phyloP scores from a whole-genome alignment of 1,140 invertebrate species.

The Cherax quadricarinatus region DNA sequence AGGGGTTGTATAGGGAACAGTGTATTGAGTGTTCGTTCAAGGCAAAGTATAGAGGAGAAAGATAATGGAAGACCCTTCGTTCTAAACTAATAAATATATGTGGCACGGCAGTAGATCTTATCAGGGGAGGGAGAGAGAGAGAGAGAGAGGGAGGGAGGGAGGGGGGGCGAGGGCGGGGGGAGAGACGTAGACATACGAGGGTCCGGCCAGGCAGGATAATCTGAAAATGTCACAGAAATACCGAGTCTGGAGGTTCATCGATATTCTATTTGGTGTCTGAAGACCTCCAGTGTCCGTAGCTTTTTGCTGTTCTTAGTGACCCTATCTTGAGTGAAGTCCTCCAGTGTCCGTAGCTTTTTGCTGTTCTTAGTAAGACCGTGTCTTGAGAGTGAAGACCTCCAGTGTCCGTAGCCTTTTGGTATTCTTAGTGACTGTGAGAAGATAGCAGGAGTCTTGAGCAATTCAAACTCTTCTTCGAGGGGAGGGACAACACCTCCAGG shows the following conservation, averaged over 20 bases:
- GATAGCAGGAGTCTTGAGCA: no score
- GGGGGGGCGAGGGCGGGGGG: no score
- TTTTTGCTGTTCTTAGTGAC: background rate
- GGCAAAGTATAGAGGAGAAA: background rate
- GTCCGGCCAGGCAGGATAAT: no score
- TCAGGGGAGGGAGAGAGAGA: background rate
- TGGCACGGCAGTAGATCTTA: background rate
- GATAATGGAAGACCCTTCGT: no score
- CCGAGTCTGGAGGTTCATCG: background rate
- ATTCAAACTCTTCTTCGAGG: background rate
- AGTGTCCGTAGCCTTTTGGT: no score
- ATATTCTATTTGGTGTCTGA: background rate
- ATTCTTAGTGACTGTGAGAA: no score
- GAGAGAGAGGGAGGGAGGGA: constrained; percentile 20
- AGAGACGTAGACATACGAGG: background rate
- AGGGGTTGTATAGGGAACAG: no score
- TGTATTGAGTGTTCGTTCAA: background rate
- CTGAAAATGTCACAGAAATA: background rate
- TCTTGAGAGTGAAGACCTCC: no score
- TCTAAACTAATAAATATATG: background rate
- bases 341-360: no score
- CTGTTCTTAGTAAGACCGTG: no score
- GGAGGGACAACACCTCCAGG: background rate
- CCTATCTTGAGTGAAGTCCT: no score
- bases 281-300: background rate